Evolutionary conservation across 1,140 invertebrate species (phyloP).

Genomic region (Drosophila littoralis): DNA sequence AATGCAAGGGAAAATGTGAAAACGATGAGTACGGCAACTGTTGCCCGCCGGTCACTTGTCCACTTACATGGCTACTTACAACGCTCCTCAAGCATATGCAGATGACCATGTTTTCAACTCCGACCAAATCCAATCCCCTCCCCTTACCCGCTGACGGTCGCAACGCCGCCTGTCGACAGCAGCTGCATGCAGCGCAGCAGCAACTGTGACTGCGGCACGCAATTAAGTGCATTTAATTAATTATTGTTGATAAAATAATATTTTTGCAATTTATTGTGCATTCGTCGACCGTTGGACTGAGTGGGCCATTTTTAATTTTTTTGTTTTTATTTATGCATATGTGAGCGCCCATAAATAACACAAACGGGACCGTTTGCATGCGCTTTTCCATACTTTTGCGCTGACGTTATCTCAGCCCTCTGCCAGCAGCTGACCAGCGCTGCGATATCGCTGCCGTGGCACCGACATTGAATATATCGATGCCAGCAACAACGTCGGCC

Average conservation of each 20-base stretch:
- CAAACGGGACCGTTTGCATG: slow-evolving; percentile 19
- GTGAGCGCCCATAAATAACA: slow-evolving; percentile 74
- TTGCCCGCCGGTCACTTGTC: slow-evolving; percentile 60
- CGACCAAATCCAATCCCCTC: not conserved
- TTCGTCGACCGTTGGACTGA: slow-evolving; percentile 46
- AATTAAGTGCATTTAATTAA: slow-evolving; percentile 83
- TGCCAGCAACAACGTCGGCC: slow-evolving; percentile 47
- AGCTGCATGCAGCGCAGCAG: slow-evolving; percentile 48
- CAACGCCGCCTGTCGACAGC: slow-evolving; percentile 22
- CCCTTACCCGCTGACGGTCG: not conserved
- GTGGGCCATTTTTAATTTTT: slow-evolving; percentile 32
- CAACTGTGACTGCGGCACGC: slow-evolving; percentile 69
- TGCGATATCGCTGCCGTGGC: slow-evolving; percentile 61
- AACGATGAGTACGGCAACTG: slow-evolving; percentile 31
- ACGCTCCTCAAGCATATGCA: slow-evolving; percentile 76
- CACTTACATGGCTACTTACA: slow-evolving; percentile 81
- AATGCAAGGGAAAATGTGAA: slow-evolving; percentile 1
- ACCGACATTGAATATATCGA: slow-evolving; percentile 64
- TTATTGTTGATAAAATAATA: slow-evolving; percentile 84
- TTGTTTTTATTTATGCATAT: slow-evolving; percentile 77
- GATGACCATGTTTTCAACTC: slow-evolving; percentile 64
- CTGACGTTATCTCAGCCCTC: slow-evolving; percentile 70
- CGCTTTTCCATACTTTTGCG: slow-evolving; percentile 44
- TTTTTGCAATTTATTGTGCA: slow-evolving; percentile 81
- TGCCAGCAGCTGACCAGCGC: slow-evolving; percentile 58